Evolutionary conservation across 2,797 vertebrate species (phyloP), one percentile per base, ranked within the genome.

Genomic region (Gymnothorax reevesii): DNA sequence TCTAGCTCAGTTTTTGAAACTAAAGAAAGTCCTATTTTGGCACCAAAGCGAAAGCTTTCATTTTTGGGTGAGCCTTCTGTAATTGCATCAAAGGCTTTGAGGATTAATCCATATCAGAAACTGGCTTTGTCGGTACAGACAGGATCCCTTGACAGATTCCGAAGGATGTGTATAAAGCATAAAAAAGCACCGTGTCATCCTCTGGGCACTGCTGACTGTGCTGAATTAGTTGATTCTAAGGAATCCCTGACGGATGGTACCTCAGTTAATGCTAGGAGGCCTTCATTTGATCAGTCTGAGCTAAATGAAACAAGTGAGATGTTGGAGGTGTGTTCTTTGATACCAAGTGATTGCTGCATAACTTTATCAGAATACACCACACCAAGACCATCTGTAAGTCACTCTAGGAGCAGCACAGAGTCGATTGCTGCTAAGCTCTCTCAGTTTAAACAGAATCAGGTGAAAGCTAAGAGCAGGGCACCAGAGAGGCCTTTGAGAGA

Each of bases 101-200:
- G 88, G 88, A 83, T 91, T 8, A 82, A 59, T 57, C 73, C 89
- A 8, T n/a, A 20, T 86, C 90, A 91, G 90, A 97, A 94, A 90
- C 89, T 96, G 88, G 93, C 93, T 66, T 91, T 96, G 85, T 87
- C 88, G 87, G 90, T 90, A 17, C 95, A 95, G 49, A 83, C 93
- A 42, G 97, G 97, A 64, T 97, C 98, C 0, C 95, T 99, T 85
- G 97, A 99, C 88, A 97, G 92, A 89, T 99, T 99, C 92, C 96
- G 96, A 92, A 97, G 97, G 91, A 91, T 89, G 0, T 97, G 96
- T 89, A 95, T 95, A 57, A 96, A 93, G 89, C 88, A 87, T 52
- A 59, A 85, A 71, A 85, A 90, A 42, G 42, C 59, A 9, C 90
- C 91, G 84, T 13, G 87, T 13, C 59, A 62, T 42, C 42, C 27